phyloP scores from a whole-genome alignment of 2,797 vertebrate species.

The Psittacula echo region DNA sequence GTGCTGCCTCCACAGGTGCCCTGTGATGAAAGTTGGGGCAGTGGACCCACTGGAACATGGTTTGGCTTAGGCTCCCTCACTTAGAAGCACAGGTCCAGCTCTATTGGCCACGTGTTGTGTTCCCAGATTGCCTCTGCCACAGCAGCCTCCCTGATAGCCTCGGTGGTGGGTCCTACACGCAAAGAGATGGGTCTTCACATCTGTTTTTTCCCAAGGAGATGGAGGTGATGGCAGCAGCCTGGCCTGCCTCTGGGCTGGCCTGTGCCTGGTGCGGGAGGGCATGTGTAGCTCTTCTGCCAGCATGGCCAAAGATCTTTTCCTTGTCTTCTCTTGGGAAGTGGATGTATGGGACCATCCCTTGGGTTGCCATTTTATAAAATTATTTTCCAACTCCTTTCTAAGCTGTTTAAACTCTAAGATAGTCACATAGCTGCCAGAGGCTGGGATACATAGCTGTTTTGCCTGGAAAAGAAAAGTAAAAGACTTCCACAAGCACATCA shows the following conservation, averaged over 20 bases:
- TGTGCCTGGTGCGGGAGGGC: rapidly evolving
- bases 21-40: background rate
- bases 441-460: background rate
- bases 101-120: rapidly evolving
- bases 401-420: background rate
- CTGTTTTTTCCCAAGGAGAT: background rate
- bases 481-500: background rate
- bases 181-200: background rate
- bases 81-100: background rate
- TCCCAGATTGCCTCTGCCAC: background rate
- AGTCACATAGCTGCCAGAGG: background rate
- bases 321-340: background rate
- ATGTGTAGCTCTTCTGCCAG: rapidly evolving
- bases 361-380: background rate
- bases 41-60: background rate
- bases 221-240: background rate
- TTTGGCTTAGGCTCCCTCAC: background rate
- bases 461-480: background rate
- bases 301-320: background rate
- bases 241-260: background rate
- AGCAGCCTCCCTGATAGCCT: background rate
- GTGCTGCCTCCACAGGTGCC: background rate
- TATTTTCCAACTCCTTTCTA: background rate
- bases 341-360: background rate
- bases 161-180: rapidly evolving